phyloP scores from a whole-genome alignment of 2,797 vertebrate species.

The Aphelocoma californica region DNA sequence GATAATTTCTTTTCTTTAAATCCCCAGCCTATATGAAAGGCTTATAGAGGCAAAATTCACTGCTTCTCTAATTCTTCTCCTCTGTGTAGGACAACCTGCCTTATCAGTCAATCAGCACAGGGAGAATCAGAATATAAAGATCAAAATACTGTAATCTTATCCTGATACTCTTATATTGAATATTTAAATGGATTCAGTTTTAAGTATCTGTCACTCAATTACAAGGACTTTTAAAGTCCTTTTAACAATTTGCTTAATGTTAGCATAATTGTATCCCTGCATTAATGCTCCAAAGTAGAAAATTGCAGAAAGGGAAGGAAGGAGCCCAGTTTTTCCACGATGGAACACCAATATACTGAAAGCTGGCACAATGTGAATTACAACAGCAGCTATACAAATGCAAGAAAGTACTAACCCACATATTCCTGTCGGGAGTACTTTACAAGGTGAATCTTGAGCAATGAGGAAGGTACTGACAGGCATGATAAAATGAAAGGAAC shows the following conservation, averaged over 20 bases:
- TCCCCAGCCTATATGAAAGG: neutral
- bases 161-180: neutral
- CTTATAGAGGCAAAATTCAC: neutral
- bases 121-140: neutral
- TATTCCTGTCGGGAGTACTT: neutral
- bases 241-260: neutral
- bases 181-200: constrained; percentile 3
- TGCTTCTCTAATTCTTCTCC: neutral
- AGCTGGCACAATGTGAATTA: neutral
- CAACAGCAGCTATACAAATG: neutral
- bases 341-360: neutral
- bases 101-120: neutral
- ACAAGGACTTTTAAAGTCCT: neutral
- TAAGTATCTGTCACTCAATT: neutral
- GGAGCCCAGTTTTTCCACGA: neutral
- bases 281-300: neutral
- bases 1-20: neutral
- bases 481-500: neutral
- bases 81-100: neutral
- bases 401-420: neutral
- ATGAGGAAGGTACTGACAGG: neutral
- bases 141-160: neutral
- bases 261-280: neutral
- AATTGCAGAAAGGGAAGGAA: neutral
- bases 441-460: neutral